Evolutionary conservation across 2,113 vertebrate species (phyloP), one percentile per base, ranked within the genome.

Genomic region (Sphyrna mokarran): DNA sequence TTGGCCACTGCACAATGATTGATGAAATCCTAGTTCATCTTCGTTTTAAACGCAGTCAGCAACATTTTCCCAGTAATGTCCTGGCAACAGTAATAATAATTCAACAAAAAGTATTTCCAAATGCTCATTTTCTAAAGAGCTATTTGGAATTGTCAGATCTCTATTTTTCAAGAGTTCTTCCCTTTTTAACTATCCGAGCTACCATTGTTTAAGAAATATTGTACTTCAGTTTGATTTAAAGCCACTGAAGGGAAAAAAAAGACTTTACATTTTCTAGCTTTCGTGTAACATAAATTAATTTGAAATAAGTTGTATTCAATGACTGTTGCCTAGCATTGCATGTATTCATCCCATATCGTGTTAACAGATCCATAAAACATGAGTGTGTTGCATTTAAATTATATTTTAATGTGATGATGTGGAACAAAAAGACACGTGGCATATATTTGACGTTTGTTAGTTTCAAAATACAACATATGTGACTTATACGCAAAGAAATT

Each of bases 291-390:
- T 95, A 95, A 95, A 95, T 95, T 95, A 95, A 95, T 95, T 95
- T 76, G 40, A 95, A 95, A 72, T 72, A 95, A 95, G 94, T 95
- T 72, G 40, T 48, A 95, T 95, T 95, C 94, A 95, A 29, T 72
- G 94, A 29, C 23, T 48, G 94, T 70, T 95, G 94, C 43, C 94
- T 95, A 54, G 69, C n/a, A 95, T 69, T 54, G 94, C 69, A 95
- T 54, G 94, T 66, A 72, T 76, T 76, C 94, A 72, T 70, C 94
- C 94, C 68, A 72, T 95, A 72, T 95, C 94, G 48, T 95, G 94
- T 95, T 95, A 95, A 72, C 69, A 95, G 69, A 95, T 95, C 94
- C 94, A 95, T 95, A 95, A 95, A 95, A 95, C 94, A 95, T 95
- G 94, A 95, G 69, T 76, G 70, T 76, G 94, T 29, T 95, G 94